These are phyloP conservation scores for Argentina silus DNA, from an alignment of 2,797 vertebrate genomes.

Conservation along the genomic window DNA sequence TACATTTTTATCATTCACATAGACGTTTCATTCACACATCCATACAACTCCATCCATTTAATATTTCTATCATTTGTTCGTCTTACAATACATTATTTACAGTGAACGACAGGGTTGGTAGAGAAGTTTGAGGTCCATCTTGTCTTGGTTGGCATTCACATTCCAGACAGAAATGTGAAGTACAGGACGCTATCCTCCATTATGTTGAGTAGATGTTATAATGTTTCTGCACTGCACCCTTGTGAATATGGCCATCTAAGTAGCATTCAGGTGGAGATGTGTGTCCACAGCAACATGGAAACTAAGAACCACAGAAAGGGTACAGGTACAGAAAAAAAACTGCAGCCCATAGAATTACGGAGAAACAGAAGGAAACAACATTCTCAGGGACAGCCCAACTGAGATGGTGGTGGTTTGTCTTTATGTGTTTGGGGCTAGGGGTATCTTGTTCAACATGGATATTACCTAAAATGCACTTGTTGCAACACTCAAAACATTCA, in stretches of 20 bases:
- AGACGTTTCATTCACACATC: not conserved
- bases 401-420: not conserved
- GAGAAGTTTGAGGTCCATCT: constrained; percentile 26
- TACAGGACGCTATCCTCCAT: not conserved
- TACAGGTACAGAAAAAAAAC: constrained; percentile 20
- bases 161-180: too few relatives aligned
- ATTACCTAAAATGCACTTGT: constrained; percentile 4
- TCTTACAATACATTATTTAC: constrained; percentile 81
- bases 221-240: not conserved
- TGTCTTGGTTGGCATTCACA: constrained; percentile 2
- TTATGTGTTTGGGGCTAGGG: not conserved
- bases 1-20: constrained; percentile 16
- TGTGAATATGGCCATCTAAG: not conserved
- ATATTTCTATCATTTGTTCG: constrained; percentile 46
- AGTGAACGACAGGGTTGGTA: constrained; percentile 80
- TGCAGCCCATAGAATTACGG: constrained; percentile 73
- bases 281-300: not conserved
- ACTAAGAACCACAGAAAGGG: not conserved
- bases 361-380: constrained; percentile 71
- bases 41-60: constrained; percentile 45
- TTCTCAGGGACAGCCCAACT: constrained; percentile 57
- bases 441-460: not conserved
- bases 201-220: not conserved
- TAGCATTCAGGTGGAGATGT: not conserved
- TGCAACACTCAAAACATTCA: not conserved